phyloP scores from a whole-genome alignment of 53 echinoderm and acorn worm species.

The Paelopatides confundens region DNA sequence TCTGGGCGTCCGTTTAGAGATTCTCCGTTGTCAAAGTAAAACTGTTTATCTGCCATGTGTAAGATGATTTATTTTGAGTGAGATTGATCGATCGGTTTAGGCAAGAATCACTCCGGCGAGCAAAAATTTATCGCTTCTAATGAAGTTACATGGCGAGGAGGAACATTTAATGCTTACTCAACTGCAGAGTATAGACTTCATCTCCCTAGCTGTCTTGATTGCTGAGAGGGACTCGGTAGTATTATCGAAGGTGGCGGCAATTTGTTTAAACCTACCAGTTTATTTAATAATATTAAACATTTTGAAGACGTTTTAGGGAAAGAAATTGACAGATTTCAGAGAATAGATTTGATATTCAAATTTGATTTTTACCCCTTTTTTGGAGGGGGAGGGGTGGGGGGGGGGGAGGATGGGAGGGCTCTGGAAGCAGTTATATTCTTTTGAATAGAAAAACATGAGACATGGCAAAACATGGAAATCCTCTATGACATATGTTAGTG shows the following conservation, averaged over 20 bases:
- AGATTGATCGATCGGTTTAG: neutral
- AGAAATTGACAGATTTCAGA: too few species aligned
- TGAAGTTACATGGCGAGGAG: constrained; percentile 25
- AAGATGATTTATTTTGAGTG: constrained; percentile 17
- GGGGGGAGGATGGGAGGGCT: too few species aligned
- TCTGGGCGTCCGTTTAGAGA: neutral
- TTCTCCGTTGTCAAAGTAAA: neutral
- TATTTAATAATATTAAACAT: too few species aligned
- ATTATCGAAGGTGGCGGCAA: neutral
- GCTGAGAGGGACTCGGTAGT: neutral
- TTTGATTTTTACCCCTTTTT: neutral
- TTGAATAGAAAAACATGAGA: too few species aligned
- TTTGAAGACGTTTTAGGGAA: too few species aligned
- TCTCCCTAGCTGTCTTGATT: neutral
- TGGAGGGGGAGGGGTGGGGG: neutral
- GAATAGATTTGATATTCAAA: too few species aligned
- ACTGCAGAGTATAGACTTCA: neutral
- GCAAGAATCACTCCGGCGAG: neutral
- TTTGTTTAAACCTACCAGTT: neutral
- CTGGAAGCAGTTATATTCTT: too few species aligned
- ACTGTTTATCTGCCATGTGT: constrained; percentile 18
- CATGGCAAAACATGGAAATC: neutral
- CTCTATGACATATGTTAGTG: neutral
- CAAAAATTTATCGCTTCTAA: constrained; percentile 8
- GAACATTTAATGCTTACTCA: constrained; percentile 6